These are phyloP conservation scores for Ephestia elutella DNA, from an alignment of 1,140 invertebrate species.

Conservation along the genomic window DNA sequence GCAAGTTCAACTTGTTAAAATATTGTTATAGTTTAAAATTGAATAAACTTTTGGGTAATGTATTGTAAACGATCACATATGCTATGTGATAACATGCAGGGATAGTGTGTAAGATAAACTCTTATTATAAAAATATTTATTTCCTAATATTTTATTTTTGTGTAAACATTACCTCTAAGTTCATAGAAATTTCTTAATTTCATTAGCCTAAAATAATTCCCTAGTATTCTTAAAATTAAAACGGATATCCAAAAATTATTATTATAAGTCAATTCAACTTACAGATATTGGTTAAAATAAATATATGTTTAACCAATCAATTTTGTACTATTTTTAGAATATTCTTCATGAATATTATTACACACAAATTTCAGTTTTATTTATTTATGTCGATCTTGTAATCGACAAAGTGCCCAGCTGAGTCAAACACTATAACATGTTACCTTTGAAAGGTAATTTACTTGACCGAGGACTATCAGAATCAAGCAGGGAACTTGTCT, in stretches of 20 bases:
- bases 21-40: neutral
- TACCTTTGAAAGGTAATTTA: conserved; percentile 34
- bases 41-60: neutral
- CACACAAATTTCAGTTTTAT: neutral
- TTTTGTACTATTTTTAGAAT: no score
- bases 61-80: neutral
- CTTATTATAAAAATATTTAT: conserved; percentile 12
- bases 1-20: neutral
- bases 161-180: neutral
- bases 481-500: conserved; percentile 30
- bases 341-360: no score
- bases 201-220: neutral
- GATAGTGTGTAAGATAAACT: neutral
- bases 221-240: neutral
- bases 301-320: no score
- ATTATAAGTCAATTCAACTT: no score
- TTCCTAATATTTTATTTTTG: conserved; percentile 12
- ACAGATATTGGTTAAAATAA: no score
- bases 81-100: neutral
- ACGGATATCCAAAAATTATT: no score
- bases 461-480: conserved; percentile 41
- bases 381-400: neutral
- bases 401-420: neutral
- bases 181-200: neutral
- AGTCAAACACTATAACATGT: conserved; percentile 3